Base-by-base conservation (phyloP, 2,888 invertebrate species). In the Amphiduros pacificus region DNA sequence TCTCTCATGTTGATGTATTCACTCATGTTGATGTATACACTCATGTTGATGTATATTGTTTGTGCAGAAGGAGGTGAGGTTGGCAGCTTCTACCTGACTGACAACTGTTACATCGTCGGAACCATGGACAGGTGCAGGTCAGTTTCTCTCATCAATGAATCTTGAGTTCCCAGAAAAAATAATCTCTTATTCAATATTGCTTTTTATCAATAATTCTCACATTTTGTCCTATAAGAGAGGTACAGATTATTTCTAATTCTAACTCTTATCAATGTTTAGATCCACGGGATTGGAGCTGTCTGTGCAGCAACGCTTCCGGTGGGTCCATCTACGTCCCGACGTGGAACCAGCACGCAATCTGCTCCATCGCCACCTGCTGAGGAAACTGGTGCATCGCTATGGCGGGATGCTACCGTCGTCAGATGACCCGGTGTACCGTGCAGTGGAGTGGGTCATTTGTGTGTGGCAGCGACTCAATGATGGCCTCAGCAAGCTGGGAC, bases 401-500 rank as follows among this genome's bases (percentile, higher is more conserved):
- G 55, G 55, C 17, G 55, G 56, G 2, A 36, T 44, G 29, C 44
- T 56, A 22, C 56, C 56, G 2, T 44, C 24, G n/a, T 31, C 22
- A 2, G 56, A 58, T 29, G 58, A 58, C 22, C 48, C 53, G n/a
- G 53, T 60, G 27, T 63, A 36, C 32, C 29, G 73, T 51, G 77
- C 74, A 17, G 72, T 76, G 0, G 78, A 79, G 62, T 81, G 79
- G 79, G 67, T 79, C 44, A 69, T 79, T 5, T 76, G 77, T 70
- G 74, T 80, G 0, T 79, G 78, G 78, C 78, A 78, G 70, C 69
- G 78, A 28, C 68, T 80, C 9, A 81, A 80, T 63, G 78, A 80
- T 64, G 77, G 79, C 27, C 67, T 79, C 6, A 68, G 62, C 22
- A 80, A 79, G 64, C 73, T 81, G 22, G 79, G 78, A 6, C 66